phyloP scores from a whole-genome alignment of 2,888 invertebrate species.

The Hydroisotoma schaefferi region DNA sequence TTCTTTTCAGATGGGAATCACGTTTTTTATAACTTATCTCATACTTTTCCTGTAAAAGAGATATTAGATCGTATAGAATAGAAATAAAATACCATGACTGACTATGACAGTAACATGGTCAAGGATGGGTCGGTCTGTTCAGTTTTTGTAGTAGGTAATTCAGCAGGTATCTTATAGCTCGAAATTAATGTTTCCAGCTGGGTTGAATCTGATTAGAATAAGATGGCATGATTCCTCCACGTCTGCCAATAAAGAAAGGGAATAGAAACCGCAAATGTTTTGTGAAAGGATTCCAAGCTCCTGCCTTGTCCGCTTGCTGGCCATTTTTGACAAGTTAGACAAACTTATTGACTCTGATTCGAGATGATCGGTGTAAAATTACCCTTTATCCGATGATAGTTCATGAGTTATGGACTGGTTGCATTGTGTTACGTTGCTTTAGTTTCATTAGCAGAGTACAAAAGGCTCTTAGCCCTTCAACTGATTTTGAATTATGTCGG shows the following conservation, averaged over 20 bases:
- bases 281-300: neutral
- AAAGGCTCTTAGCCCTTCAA: too few species aligned
- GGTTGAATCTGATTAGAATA: slow-evolving; percentile 3
- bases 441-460: too few species aligned
- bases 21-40: slow-evolving; percentile 10
- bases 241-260: slow-evolving; percentile 1
- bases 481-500: too few species aligned
- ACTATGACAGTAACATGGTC: too few species aligned
- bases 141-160: too few species aligned
- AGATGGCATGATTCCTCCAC: slow-evolving; percentile 6
- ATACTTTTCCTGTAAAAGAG: too few species aligned
- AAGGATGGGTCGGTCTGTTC: too few species aligned
- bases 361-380: slow-evolving; percentile 7
- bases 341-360: slow-evolving; percentile 9
- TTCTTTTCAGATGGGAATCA: slow-evolving; percentile 4
- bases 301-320: neutral
- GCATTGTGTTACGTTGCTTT: neutral
- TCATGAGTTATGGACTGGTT: neutral
- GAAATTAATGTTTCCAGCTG: neutral
- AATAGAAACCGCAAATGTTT: neutral
- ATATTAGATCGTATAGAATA: neutral
- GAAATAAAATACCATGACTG: too few species aligned
- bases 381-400: neutral
- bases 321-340: neutral
- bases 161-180: neutral